These are phyloP conservation scores for Phenganax marumi DNA, from an alignment of 92 coral and sea anemone genomes.

Conservation along the genomic window DNA sequence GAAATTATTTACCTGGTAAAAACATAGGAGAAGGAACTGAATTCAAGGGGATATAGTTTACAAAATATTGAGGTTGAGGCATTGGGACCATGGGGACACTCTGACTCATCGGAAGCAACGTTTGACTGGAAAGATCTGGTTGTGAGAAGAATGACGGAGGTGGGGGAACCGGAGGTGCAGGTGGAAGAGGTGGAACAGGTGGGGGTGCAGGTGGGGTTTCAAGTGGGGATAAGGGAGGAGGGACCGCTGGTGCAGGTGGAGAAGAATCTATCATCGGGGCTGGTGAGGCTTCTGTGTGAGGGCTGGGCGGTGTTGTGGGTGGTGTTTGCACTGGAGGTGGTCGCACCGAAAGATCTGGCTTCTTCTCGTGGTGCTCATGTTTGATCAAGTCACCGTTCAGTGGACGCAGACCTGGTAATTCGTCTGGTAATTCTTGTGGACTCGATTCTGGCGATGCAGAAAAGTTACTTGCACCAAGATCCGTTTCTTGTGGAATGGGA, in stretches of 20 bases:
- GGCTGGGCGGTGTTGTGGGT: not conserved
- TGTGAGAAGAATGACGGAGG: not conserved
- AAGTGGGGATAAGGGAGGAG: not conserved
- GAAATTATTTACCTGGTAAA: constrained; percentile 16
- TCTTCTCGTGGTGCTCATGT: constrained; percentile 13
- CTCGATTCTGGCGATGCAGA: not conserved
- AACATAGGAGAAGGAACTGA: constrained; percentile 16
- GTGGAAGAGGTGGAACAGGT: not conserved
- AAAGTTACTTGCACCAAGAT: not conserved
- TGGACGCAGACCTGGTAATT: constrained; percentile 38
- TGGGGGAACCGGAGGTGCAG: not conserved
- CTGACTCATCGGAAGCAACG: constrained; percentile 7
- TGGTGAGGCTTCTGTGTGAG: not conserved
- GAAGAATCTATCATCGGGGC: not conserved
- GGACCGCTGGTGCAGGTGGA: not conserved
- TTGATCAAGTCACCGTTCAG: constrained; percentile 26
- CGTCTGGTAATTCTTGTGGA: not conserved
- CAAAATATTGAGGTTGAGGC: constrained; percentile 28
- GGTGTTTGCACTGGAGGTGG: constrained; percentile 1
- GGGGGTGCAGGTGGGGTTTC: constrained; percentile 3
- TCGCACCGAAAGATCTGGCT: constrained; percentile 10
- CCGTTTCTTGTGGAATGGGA: constrained; percentile 10
- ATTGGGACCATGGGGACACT: constrained; percentile 8
- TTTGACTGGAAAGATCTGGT: constrained; percentile 21
- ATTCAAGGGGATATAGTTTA: constrained; percentile 1